A percentile compares a stretch with the other conserved stretches of the same genome.
phyloP scores from a whole-genome alignment of 2,113 vertebrate species.

The Xiphophorus couchianus region DNA sequence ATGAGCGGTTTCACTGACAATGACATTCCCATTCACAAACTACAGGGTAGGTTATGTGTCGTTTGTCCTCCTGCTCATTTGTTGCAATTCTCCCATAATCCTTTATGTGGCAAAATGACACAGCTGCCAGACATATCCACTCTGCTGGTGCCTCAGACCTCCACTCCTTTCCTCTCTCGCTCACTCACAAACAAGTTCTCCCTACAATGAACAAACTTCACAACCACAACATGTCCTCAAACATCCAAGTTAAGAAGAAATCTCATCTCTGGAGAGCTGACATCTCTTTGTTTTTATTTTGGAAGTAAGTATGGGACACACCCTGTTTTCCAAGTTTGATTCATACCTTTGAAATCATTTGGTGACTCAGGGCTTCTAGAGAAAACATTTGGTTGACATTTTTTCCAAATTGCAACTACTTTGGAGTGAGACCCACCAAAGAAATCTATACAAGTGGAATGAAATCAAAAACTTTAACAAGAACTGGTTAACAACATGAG shows the following conservation, averaged over 20 bases:
- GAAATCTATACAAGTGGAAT: neutral
- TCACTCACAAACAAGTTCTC: neutral
- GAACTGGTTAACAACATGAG: slow-evolving; percentile 3
- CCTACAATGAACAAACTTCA: neutral
- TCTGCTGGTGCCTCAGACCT: slow-evolving; percentile 61
- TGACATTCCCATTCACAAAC: slow-evolving; percentile 19
- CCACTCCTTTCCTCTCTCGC: slow-evolving; percentile 51
- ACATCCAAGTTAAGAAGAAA: slow-evolving; percentile 5
- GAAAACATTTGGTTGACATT: neutral
- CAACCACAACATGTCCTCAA: slow-evolving; percentile 27
- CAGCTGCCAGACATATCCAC: slow-evolving; percentile 72
- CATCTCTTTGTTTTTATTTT: slow-evolving; percentile 1
- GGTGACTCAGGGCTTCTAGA: neutral
- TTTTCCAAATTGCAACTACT: neutral
- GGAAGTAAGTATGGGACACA: slow-evolving; percentile 26
- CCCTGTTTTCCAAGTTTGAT: slow-evolving; percentile 20
- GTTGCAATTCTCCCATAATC: slow-evolving; percentile 71
- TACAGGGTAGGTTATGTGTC: slow-evolving; percentile 30
- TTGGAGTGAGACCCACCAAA: neutral
- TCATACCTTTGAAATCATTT: slow-evolving; percentile 3
- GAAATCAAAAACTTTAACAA: neutral
- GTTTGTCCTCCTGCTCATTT: slow-evolving; percentile 48
- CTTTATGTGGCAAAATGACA: slow-evolving; percentile 68
- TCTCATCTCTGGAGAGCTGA: neutral
- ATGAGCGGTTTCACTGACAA: neutral